Conservation (phyloP, 30 jellyfish, hydroid and myxozoan species). For the Chrysaora quinquecirrha region DNA sequence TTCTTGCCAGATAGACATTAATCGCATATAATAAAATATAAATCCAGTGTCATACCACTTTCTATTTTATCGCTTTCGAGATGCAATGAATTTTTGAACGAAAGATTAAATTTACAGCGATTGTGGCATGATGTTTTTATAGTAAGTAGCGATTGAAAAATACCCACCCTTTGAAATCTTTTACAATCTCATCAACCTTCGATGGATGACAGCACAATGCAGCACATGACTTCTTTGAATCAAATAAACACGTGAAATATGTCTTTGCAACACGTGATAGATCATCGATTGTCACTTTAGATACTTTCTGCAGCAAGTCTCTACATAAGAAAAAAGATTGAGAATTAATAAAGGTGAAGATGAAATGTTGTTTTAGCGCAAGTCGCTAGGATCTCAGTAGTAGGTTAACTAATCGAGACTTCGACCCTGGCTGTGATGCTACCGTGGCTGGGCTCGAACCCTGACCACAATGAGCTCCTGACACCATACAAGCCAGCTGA, state of each 20-base stretch:
- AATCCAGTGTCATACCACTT: not conserved
- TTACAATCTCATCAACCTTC: constrained; percentile 72
- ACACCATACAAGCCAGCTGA: too few species aligned
- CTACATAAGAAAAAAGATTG: constrained; percentile 17
- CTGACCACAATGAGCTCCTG: too few species aligned
- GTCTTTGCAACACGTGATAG: constrained; percentile 68
- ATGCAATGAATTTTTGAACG: too few species aligned
- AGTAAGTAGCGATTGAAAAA: too few species aligned
- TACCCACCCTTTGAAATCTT: constrained; percentile 66
- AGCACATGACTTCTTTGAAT: constrained; percentile 49
- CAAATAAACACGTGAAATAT: constrained; percentile 66
- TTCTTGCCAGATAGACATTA: not conserved
- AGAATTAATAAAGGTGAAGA: not conserved
- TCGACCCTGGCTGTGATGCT: too few species aligned
- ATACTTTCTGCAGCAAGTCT: constrained; percentile 65
- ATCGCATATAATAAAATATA: not conserved
- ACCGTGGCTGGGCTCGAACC: too few species aligned
- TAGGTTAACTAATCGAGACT: too few species aligned
- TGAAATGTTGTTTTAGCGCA: too few species aligned
- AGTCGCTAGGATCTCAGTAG: too few species aligned
- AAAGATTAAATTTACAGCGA: too few species aligned
- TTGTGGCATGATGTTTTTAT: too few species aligned
- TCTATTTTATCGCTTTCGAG: not conserved
- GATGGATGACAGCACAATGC: constrained; percentile 95
- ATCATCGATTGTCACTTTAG: constrained; percentile 76